Conservation (phyloP, 2,797 vertebrate species). For the Platyrinchus mystaceus region DNA sequence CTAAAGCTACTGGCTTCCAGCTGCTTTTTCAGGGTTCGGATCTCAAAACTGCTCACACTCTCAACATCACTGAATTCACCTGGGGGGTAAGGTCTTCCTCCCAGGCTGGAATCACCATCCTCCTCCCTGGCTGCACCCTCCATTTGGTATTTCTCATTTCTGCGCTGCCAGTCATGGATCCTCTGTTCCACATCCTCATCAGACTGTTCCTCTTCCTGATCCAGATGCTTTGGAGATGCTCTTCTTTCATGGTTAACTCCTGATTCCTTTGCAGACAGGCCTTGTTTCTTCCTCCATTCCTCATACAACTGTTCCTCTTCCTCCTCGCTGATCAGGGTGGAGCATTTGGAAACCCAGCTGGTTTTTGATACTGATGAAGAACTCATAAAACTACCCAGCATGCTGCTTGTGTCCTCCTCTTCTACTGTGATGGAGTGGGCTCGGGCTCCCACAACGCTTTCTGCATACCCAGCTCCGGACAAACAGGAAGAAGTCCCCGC, state of each 20-base stretch:
- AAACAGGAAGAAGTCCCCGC: constrained; percentile 68
- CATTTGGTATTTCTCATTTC: constrained; percentile 87
- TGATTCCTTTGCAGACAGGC: constrained; percentile 45
- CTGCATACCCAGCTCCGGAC: constrained; percentile 59
- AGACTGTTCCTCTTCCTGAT: constrained; percentile 47
- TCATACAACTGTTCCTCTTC: constrained; percentile 75
- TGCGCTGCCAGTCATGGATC: constrained; percentile 88
- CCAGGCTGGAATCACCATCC: background rate
- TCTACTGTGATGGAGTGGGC: constrained; percentile 87
- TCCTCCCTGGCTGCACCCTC: constrained; percentile 76
- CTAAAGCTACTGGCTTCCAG: constrained; percentile 67
- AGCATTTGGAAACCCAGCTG: constrained; percentile 67
- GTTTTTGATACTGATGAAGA: constrained; percentile 55
- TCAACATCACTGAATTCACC: constrained; percentile 74
- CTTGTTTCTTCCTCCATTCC: constrained; percentile 73
- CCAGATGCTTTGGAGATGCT: constrained; percentile 2
- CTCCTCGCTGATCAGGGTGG: constrained; percentile 75
- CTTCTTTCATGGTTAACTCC: background rate
- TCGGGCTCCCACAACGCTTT: constrained; percentile 79
- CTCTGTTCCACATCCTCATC: constrained; percentile 77
- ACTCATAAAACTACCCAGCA: constrained; percentile 81
- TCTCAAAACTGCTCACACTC: constrained; percentile 86
- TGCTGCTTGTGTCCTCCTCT: constrained; percentile 86
- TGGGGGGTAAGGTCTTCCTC: constrained; percentile 1
- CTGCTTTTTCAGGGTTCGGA: constrained; percentile 79